These are phyloP conservation scores for Fulica atra DNA, from an alignment of 2,113 vertebrate genomes.

Conservation along the genomic window DNA sequence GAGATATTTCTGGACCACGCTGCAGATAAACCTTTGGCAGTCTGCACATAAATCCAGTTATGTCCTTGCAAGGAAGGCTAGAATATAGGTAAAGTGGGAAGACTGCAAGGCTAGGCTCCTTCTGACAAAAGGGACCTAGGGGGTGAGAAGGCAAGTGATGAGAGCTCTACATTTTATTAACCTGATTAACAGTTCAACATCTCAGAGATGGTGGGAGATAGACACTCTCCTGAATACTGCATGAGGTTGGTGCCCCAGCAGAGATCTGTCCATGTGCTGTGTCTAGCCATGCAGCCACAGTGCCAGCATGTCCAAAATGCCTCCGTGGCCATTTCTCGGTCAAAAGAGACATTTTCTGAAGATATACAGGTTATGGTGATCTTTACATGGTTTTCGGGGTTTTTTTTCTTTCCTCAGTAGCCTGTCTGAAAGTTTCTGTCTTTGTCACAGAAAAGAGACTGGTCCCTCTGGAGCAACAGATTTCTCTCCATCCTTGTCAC, in stretches of 20 bases:
- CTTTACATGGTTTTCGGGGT: neutral
- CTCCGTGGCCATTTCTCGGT: neutral
- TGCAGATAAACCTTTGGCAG: neutral
- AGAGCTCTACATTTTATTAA: neutral
- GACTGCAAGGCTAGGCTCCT: neutral
- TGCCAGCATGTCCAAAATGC: neutral
- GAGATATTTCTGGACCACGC: neutral
- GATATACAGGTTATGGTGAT: neutral
- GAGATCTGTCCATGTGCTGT: neutral
- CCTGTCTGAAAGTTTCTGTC: neutral
- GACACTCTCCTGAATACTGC: neutral
- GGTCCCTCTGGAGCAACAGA: neutral
- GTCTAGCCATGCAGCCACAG: rapidly evolving
- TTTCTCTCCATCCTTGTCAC: neutral
- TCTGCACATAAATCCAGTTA: neutral
- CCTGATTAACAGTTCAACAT: neutral
- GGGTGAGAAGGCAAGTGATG: neutral
- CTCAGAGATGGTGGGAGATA: neutral
- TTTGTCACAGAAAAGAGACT: neutral
- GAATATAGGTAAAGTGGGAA: neutral
- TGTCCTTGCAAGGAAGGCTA: neutral
- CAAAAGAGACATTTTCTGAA: neutral
- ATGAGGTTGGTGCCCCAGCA: neutral
- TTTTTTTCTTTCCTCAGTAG: neutral
- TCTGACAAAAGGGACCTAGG: neutral